phyloP scores from a whole-genome alignment of 2,888 invertebrate species.

The Sarcophaga carnaria region DNA sequence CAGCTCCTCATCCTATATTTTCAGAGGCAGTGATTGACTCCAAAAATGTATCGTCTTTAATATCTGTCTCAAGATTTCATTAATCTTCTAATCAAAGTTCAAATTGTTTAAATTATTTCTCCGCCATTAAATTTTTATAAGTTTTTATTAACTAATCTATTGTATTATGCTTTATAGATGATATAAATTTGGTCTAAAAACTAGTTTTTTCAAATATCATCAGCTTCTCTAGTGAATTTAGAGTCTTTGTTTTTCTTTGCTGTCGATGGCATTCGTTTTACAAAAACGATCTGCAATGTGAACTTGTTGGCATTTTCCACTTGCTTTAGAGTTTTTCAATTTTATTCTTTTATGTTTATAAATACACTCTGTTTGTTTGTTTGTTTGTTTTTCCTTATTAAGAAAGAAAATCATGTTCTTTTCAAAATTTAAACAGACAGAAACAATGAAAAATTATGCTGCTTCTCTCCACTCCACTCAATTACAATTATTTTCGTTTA shows the following conservation, averaged over 20 bases:
- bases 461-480: not conserved
- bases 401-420: conserved; percentile 35
- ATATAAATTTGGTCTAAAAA: too few relatives aligned
- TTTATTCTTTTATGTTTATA: not conserved
- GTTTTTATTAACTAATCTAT: too few relatives aligned
- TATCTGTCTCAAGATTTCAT: too few relatives aligned
- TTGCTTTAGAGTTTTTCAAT: conserved; percentile 40
- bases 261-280: too few relatives aligned
- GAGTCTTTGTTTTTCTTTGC: too few relatives aligned
- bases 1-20: too few relatives aligned
- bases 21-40: too few relatives aligned
- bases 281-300: conserved; percentile 33
- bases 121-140: too few relatives aligned
- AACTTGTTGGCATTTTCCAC: conserved; percentile 66
- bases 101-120: too few relatives aligned
- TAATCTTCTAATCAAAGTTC: too few relatives aligned
- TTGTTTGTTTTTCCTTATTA: conserved; percentile 13
- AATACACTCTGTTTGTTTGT: not conserved
- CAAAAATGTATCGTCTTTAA: too few relatives aligned
- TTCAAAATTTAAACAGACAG: not conserved
- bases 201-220: not conserved
- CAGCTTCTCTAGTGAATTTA: not conserved
- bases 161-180: too few relatives aligned
- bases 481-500: not conserved
- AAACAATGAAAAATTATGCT: not conserved